phyloP scores from a whole-genome alignment of 2,113 vertebrate species.

The Lophura nycthemera region DNA sequence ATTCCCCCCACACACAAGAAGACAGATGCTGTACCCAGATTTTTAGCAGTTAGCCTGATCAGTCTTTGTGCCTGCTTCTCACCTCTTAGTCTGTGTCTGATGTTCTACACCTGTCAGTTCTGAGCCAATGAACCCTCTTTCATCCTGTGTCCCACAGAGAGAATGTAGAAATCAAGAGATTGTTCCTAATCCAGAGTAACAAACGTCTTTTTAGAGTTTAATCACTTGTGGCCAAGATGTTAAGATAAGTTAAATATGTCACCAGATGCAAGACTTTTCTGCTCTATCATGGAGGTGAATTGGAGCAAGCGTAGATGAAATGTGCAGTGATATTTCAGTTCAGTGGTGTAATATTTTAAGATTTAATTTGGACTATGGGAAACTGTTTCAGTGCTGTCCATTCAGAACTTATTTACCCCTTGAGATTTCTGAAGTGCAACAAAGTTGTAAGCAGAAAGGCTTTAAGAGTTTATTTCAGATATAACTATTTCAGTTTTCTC shows the following conservation, averaged over 20 bases:
- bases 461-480: not conserved
- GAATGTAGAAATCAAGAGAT: fast-evolving
- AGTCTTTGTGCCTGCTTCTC: not conserved
- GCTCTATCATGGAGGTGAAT: not conserved
- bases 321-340: not conserved
- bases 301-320: not conserved
- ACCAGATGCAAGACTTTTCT: not conserved
- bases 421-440: not conserved
- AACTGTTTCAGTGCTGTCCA: not conserved
- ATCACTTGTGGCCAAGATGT: not conserved
- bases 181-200: no score
- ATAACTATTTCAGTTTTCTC: not conserved
- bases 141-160: fast-evolving
- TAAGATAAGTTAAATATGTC: not conserved
- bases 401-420: not conserved
- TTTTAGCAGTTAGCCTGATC: not conserved
- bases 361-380: not conserved
- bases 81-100: not conserved
- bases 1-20: not conserved
- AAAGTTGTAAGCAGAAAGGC: not conserved
- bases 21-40: not conserved
- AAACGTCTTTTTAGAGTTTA: not conserved
- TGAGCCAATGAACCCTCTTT: not conserved
- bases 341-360: not conserved
- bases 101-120: not conserved